Evolutionary conservation across 2,888 invertebrate genomes (phyloP), one percentile per base, ranked within the genome.

Genomic region (Chydorus sphaericus): DNA sequence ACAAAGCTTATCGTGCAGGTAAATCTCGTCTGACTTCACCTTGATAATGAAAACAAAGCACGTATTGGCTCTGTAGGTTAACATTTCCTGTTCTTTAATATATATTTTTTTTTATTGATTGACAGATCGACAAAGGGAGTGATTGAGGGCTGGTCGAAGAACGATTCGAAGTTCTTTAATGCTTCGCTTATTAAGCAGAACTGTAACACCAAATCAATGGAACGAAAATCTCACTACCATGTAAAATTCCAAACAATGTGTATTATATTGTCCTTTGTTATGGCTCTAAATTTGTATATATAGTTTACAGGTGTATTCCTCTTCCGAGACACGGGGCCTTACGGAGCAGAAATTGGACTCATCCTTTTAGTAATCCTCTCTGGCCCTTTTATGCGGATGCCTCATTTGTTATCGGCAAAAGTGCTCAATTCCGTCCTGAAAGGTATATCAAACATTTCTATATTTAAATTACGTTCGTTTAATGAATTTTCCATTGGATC

Each of bases 381-480:
- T 77, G 48, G 33, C 70, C 30, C 62, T 69, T 4, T 68, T 77
- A 7, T 69, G 71, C 55, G 58, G 64, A 48, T 76, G 75, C 61
- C 67, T 76, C 16, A 62, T 76, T 6, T 61, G 67, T 48, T 71
- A 77, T 53, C 77, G 52, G 76, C 77, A 29, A 75, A 74, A 62
- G 62, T 74, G 11, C 70, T 77, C 16, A 69, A 70, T 59, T 71
- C 71, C 30, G 62, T 75, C 58, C 65, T 74, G n/a, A 65, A 62
- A 61, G 67, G 62, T 66, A 55, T 18, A 14, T 36, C 20, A 7
- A 11, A 3, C 36, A 16, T 3, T 1, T 16, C 11, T 3, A 11
- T 28, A 14, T 36, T 29, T 11, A 11, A 3, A 10, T 6, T 26
- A 37, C 37, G 14, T 16, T 29, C 6, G 5, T 36, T 2, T 14